Evolutionary conservation across 2,113 vertebrate genomes (phyloP).

Genomic region (Podocnemis expansa): DNA sequence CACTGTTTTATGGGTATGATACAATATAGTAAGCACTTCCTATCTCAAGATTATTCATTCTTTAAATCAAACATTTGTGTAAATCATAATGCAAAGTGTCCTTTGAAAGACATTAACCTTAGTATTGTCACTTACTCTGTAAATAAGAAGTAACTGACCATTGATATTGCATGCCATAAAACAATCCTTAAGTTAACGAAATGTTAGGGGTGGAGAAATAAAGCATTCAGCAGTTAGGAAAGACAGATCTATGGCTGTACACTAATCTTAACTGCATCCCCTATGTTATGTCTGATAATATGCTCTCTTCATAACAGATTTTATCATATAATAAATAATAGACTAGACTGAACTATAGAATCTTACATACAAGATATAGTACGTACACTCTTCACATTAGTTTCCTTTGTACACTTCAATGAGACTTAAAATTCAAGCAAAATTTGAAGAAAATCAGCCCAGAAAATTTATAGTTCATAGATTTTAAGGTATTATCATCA

Average conservation of each 20-base stretch:
- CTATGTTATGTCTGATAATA: not conserved
- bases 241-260: not conserved
- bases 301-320: not conserved
- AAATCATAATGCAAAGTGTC: not conserved
- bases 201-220: not conserved
- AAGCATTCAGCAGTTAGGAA: not conserved
- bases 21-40: not conserved
- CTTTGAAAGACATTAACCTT: not conserved
- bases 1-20: not conserved
- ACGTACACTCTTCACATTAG: not conserved
- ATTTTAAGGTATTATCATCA: not conserved
- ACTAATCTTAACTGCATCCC: no score
- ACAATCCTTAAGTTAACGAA: not conserved
- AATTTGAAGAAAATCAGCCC: not conserved
- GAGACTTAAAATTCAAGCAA: not conserved
- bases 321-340: not conserved
- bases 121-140: not conserved
- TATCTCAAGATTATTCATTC: not conserved
- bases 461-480: no score
- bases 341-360: not conserved
- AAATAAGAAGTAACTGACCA: not conserved
- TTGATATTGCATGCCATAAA: not conserved
- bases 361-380: not conserved
- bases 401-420: not conserved
- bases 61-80: not conserved